These are phyloP conservation scores for Pterostichus madidus DNA, from an alignment of 2,888 invertebrate species.

Conservation along the genomic window DNA sequence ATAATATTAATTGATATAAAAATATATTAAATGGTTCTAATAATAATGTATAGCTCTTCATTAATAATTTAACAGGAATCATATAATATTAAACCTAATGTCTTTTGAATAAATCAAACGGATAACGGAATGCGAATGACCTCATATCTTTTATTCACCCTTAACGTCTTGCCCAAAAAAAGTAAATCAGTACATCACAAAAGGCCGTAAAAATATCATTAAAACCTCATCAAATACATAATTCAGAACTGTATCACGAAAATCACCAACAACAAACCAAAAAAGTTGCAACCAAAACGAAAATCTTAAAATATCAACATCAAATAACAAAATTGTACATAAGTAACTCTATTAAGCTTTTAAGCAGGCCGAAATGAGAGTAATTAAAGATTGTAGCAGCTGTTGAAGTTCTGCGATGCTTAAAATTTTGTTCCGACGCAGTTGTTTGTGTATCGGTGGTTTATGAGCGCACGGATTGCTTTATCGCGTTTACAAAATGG, in stretches of 20 bases:
- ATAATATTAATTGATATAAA: no score
- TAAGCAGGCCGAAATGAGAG: background rate
- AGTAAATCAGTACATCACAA: background rate
- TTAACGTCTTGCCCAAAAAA: background rate
- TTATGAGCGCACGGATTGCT: conserved; percentile 47
- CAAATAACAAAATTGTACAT: background rate
- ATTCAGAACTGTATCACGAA: background rate
- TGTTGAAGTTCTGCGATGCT: conserved; percentile 29
- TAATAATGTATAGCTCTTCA: background rate
- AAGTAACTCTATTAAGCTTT: conserved; percentile 5
- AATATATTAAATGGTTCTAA: background rate
- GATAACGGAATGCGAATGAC: conserved; percentile 4
- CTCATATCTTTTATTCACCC: conserved; percentile 1
- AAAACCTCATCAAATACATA: conserved; percentile 51
- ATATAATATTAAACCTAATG: background rate
- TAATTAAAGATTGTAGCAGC: conserved; percentile 36
- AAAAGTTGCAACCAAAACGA: background rate
- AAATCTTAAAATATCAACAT: background rate
- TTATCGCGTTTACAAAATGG: conserved; percentile 47
- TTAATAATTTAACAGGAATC: background rate
- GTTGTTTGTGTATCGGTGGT: conserved; percentile 51
- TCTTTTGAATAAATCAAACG: background rate
- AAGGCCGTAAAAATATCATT: conserved; percentile 47
- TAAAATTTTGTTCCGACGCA: conserved; percentile 35
- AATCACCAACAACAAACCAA: background rate